phyloP scores from a whole-genome alignment of 2,888 invertebrate genomes.

The Emmelina monodactyla region DNA sequence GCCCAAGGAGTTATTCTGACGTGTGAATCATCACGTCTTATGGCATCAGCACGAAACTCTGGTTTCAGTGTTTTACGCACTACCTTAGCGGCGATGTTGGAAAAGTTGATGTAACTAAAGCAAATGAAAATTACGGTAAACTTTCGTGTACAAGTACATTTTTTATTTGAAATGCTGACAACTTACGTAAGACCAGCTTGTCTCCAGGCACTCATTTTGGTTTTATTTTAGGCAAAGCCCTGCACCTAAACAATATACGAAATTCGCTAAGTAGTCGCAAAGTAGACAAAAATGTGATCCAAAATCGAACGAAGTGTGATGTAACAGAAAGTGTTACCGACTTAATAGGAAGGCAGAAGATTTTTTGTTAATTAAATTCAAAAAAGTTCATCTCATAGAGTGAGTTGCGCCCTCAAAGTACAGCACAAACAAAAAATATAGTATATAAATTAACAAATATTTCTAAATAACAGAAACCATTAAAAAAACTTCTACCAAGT shows the following conservation, averaged over 20 bases:
- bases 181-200: constrained; percentile 84
- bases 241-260: constrained; percentile 18
- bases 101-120: constrained; percentile 93
- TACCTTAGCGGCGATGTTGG: constrained; percentile 88
- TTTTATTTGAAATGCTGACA: background rate
- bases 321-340: too few species aligned
- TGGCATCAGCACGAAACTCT: constrained; percentile 75
- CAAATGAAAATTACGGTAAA: too few species aligned
- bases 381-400: too few species aligned
- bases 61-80: constrained; percentile 82
- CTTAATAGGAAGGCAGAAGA: too few species aligned
- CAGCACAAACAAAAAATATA: too few species aligned
- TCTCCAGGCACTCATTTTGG: constrained; percentile 80
- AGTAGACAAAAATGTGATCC: background rate
- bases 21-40: constrained; percentile 76
- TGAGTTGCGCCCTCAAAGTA: too few species aligned
- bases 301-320: constrained; percentile 23
- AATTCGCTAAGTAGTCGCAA: constrained; percentile 9
- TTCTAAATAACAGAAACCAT: too few species aligned
- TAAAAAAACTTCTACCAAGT: too few species aligned
- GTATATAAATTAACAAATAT: too few species aligned
- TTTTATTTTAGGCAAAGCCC: constrained; percentile 8
- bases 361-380: too few species aligned
- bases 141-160: background rate
- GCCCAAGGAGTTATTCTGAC: constrained; percentile 89